Evolutionary conservation across 2,888 invertebrate genomes (phyloP), one percentile per base, ranked within the genome.

Genomic region (Macropis europaea): DNA sequence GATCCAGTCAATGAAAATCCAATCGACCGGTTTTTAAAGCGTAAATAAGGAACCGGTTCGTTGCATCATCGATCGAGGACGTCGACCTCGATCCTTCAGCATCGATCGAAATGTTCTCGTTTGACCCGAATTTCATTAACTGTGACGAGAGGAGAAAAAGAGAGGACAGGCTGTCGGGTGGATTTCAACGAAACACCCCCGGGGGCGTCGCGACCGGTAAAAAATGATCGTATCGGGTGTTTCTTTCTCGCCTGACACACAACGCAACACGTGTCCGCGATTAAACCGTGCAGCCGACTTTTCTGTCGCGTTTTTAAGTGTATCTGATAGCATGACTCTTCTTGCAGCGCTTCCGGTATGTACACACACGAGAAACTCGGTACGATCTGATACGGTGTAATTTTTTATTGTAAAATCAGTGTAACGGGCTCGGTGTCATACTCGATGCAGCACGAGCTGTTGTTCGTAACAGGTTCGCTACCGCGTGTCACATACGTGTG

Each of bases 211-310:
- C 7, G 30, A 52, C 9, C 43, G 7, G 7, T 32, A 42, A 36
- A 36, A 57, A 66, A 52, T 45, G 24, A 45, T 36, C 36, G 34
- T 45, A 30, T 36, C 56, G 30, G 15, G 6, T 13, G 28, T 47
- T 48, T 47, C 45, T 45, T 36, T 47, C 30, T 36, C 26, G n/a
- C 6, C 63, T 9, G 13, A 9, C 38, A n/a, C 53, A 34, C 15
- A 64, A 56, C n/a, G 68, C 64, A 68, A 64, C 68, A 64, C 64
- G 64, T 68, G 64, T 64, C 40, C 13, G 48, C 34, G 7, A 63
- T 56, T 54, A 56, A 28, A 48, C 6, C 5, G 34, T 2, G 13
- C 1, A 6, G 11, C 13, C 9, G n/a, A 52, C 19, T 26, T 28
- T 42, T 26, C n/a, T 11, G 6, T 17, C 7, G 3, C 1, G 3